phyloP scores from a whole-genome alignment of 1,140 invertebrate genomes.

The Hylyphantes graminicola region DNA sequence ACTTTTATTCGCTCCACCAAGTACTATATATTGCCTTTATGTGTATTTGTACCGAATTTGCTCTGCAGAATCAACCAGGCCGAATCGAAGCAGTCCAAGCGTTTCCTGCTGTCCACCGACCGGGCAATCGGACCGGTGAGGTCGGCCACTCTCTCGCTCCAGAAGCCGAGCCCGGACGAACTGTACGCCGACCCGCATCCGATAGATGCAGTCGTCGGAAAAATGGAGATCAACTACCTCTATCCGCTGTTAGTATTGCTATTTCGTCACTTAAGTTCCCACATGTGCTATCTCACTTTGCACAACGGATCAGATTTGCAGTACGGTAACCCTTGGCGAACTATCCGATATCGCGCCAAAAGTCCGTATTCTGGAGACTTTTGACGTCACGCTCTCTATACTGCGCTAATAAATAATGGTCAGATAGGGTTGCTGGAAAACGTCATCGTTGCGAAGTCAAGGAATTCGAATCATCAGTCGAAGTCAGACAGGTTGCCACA shows the following conservation, averaged over 20 bases:
- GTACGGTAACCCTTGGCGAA: no score
- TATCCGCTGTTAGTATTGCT: conserved; percentile 32
- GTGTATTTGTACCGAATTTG: background rate
- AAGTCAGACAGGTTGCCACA: no score
- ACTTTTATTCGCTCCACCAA: background rate
- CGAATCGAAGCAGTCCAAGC: conserved; percentile 15
- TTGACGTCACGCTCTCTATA: no score
- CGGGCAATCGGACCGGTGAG: conserved; percentile 15
- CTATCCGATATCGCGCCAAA: no score
- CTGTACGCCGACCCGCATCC: no score
- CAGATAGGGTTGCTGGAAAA: no score
- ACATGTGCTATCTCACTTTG: background rate
- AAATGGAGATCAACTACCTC: conserved; percentile 39
- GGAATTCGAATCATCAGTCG: no score
- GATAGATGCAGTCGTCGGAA: background rate
- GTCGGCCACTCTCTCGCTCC: background rate
- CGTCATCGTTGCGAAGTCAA: no score
- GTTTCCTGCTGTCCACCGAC: conserved; percentile 30
- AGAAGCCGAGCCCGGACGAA: background rate
- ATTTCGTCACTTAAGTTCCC: background rate
- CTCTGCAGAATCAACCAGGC: conserved; percentile 4
- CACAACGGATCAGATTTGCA: no score
- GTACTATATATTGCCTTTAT: background rate
- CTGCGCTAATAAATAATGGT: no score
- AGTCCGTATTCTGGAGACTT: no score